Base-by-base conservation (phyloP, 1,140 invertebrate species). In the Aporrectodea caliginosa region DNA sequence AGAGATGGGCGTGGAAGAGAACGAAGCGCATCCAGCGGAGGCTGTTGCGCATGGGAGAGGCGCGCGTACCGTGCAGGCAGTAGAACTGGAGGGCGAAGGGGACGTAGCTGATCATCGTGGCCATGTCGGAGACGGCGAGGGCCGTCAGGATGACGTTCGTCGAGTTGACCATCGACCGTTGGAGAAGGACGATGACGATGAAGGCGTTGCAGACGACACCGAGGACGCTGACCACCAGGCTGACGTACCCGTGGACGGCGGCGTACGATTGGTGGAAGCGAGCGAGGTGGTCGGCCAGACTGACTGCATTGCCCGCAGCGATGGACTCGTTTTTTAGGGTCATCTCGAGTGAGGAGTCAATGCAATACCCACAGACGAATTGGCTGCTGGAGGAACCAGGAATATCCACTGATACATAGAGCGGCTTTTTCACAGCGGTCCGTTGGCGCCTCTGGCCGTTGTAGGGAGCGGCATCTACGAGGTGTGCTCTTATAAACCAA, bases 121-220 rank as follows among this genome's bases (percentile, higher is more conserved):
- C 89, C 88, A 95, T 92, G 84, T 96, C 94, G 2, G 93, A 92
- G 0, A 94, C 91, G 0, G 95, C 94, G 34, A 96, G 88, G 81
- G 92, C 92, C 79, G 94, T 96, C 35, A 76, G 75, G 22, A 76
- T 35, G 33, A 76, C 29, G 31, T 35, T 76, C 75, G 95, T 95
- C 0, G 94, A 93, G 0, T 93, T 92, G 1, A 91, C 91, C 90
- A 96, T 93, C 79, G 95, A 92, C 81, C 93, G 93, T 43, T 94
- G 89, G 0, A 95, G 96, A 32, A 98, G 86, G 0, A 98, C 94
- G 1, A 93, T 92, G 35, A 98, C 93, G 85, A 96, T 97, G 35
- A 97, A 87, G 16, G 94, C 88, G 85, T 98, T 98, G n/a, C 95
- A 93, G 77, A 96, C 88, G 43, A 93, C 93, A 29, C 95, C 95